These are phyloP conservation scores for Clistopyga incitator DNA, from an alignment of 2,888 invertebrate species.

Conservation along the genomic window DNA sequence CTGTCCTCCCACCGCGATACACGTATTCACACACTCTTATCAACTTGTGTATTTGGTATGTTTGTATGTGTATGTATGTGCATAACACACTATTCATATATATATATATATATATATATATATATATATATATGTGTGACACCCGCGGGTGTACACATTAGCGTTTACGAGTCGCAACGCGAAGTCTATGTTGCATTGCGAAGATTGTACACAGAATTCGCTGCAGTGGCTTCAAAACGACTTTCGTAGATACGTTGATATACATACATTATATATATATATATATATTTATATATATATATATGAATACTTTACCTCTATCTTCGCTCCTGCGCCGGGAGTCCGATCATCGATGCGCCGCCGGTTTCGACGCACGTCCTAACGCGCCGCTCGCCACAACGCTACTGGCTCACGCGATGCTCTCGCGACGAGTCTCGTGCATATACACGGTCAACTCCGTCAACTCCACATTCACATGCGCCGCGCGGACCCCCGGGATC, in stretches of 20 bases:
- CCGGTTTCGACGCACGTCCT: slow-evolving; percentile 14
- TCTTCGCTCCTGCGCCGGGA: slow-evolving; percentile 5
- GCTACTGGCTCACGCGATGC: slow-evolving; percentile 43
- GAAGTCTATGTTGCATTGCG: slow-evolving; percentile 10
- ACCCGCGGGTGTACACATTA: slow-evolving; percentile 16
- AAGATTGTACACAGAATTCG: slow-evolving; percentile 20
- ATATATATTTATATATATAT: neutral
- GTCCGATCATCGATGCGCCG: slow-evolving; percentile 25
- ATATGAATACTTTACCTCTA: slow-evolving; percentile 18
- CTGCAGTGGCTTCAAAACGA: slow-evolving; percentile 22
- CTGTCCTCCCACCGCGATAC: slow-evolving; percentile 65
- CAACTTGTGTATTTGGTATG: slow-evolving; percentile 7
- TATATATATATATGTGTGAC: slow-evolving; percentile 6
- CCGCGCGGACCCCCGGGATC: neutral
- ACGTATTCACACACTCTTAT: slow-evolving; percentile 13
- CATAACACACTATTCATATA: too few species aligned
- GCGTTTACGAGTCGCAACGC: slow-evolving; percentile 16
- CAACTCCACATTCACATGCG: neutral
- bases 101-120: neutral
- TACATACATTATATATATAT: neutral
- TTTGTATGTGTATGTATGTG: neutral
- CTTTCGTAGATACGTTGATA: slow-evolving; percentile 22
- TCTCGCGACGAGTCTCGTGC: neutral
- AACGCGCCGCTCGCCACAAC: slow-evolving; percentile 38
- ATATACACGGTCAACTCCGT: neutral